These are phyloP conservation scores for Sturmia bella DNA, from an alignment of 2,888 invertebrate species.

Conservation along the genomic window DNA sequence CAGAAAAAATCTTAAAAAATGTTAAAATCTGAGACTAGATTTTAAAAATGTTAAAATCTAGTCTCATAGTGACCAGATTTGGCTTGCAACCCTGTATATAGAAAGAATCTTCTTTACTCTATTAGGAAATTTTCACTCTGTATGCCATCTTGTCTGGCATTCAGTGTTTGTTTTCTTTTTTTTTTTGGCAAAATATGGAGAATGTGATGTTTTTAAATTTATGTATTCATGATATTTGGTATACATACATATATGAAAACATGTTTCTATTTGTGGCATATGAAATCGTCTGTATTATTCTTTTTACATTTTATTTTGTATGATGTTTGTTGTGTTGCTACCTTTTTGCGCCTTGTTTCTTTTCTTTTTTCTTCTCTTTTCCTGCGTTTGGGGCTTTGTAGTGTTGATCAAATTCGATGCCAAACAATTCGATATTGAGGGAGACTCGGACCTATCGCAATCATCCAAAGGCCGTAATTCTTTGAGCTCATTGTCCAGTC, in stretches of 20 bases:
- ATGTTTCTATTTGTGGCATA: neutral
- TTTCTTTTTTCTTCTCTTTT: conserved; percentile 48
- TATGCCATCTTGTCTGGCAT: too few relatives aligned
- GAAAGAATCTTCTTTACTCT: too few relatives aligned
- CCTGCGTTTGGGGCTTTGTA: conserved; percentile 75
- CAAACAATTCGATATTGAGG: conserved; percentile 75
- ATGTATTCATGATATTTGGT: too few relatives aligned
- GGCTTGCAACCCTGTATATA: too few relatives aligned
- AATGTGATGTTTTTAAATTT: too few relatives aligned
- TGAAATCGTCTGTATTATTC: neutral
- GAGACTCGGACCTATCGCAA: conserved; percentile 4
- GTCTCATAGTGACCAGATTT: too few relatives aligned
- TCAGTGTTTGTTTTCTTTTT: too few relatives aligned
- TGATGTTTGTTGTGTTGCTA: conserved; percentile 68
- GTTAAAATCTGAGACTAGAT: too few relatives aligned
- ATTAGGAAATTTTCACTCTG: too few relatives aligned
- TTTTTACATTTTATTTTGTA: conserved; percentile 61
- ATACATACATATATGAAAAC: neutral
- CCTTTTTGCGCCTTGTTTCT: conserved; percentile 70
- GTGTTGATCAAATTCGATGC: conserved; percentile 83
- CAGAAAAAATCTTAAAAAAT: too few relatives aligned
- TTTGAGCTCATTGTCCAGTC: conserved; percentile 75
- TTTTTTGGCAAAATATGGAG: too few relatives aligned
- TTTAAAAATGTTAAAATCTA: too few relatives aligned
- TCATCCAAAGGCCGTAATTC: conserved; percentile 72